Base-by-base conservation (phyloP, 2,113 vertebrate species). In the Chrysemys picta region DNA sequence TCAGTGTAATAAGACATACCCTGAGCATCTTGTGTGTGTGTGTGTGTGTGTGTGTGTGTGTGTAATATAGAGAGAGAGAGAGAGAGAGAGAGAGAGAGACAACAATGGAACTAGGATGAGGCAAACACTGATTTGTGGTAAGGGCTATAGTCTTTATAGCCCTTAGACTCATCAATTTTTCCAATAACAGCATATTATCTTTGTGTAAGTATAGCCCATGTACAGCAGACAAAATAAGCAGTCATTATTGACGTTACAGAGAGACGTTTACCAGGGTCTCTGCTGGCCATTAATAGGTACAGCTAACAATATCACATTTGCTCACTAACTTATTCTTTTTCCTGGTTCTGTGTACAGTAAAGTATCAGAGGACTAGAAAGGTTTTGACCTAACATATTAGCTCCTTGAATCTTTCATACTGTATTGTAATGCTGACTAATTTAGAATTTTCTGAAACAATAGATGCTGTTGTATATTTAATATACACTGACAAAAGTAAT, bases 401-500 rank as follows among this genome's bases (percentile, higher is more conserved):
- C 78, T 91, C 84, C 42, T 56, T 27, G 69, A 31, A 76, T 76
- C 38, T 42, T 75, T 76, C 38, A 24, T 12, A 42, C 24, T 25
- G 24, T 75, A 42, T 42, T 42, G 89, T 0, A 0, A 29, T 9
- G 5, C 45, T 19, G 80, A 31, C 35, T 47, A 47, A 29, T 27
- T 84, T 21, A 14, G 87, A 45, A 52, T 89, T 54, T 54, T 69
- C 62, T 69, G 16, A n/a, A 69, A 17, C 35, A 69, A n/a, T n/a
- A 69, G 62, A n/a, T n/a, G 14, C 62, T 25, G 5, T 19, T 75
- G 22, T 76, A 50, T 27, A 16, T 17, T 59, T 56, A 21, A 38
- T 50, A 85, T 47, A 22, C 69, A 10, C 38, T 35, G 80, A 21
- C 0, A 0, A 5, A 0, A 1, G 25, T 38, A 31, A 8, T n/a